Evolutionary conservation across 2,888 invertebrate genomes (phyloP), one percentile per base, ranked within the genome.

Genomic region (Drosophila algonquin): DNA sequence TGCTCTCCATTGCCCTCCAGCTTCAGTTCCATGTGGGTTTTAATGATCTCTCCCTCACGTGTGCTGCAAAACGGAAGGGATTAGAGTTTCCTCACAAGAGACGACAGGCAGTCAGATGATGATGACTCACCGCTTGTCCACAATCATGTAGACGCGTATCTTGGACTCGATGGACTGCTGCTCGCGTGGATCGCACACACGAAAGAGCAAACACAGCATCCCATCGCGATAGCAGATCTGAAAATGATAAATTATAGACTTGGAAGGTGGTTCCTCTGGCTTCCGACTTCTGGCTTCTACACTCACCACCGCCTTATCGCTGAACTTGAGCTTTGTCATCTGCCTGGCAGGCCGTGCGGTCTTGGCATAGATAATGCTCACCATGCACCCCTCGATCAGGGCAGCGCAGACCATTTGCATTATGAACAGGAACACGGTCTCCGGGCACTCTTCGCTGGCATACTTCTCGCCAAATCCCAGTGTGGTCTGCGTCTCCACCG

Each of bases 381-480:
- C 92, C 76, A 95, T 92, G 1, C 93, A 93, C 0, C 94, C 94
- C 80, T 94, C 93, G 30, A 93, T 93, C 44, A 90, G 90, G 3
- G 92, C 94, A 1, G 96, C 95, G 52, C 94, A 93, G 73, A 95
- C 94, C 77, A 96, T 96, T 93, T 98, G 97, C 76, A 96, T 91
- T 60, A 96, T 96, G 93, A 98, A 95, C 14, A 97, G 93, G 72
- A 85, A 85, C 12, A 85, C 82, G 0, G 96, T 97, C 91, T 97
- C 96, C 0, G 97, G 96, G 89, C 98, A 98, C 88, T 97, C 95
- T 78, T 96, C 96, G 32, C 95, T 97, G 0, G 96, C 96, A 90
- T 94, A 96, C 68, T 97, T 94, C 18, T 94, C 94, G 1, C 97
- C 97, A 89, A 97, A 98, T 0, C 97, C 98, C 46, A 97, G 96